Percentiles rank a stretch among this genome's conserved stretches.
Evolutionary conservation across 2,113 vertebrate species (phyloP).

Genomic region (Xiphophorus hellerii): DNA sequence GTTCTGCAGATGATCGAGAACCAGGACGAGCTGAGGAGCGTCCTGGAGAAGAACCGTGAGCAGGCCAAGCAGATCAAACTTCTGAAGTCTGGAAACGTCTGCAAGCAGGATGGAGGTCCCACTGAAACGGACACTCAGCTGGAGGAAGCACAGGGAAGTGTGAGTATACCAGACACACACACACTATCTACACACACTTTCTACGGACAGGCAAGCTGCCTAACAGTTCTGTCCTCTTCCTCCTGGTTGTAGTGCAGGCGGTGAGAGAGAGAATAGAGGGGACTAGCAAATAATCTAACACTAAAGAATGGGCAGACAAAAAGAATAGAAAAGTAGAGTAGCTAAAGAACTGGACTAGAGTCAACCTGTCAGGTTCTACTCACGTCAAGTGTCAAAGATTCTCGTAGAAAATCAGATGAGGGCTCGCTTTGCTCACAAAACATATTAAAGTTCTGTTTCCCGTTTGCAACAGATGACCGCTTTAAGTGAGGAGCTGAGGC

Average conservation of each 20-base stretch:
- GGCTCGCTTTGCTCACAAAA: too few species aligned
- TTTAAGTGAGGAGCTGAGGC: conserved; percentile 44
- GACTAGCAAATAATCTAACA: too few species aligned
- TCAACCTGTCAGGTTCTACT: too few species aligned
- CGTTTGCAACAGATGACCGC: background rate
- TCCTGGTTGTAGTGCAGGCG: background rate
- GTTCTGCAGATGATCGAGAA: conserved; percentile 65
- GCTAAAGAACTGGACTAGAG: too few species aligned
- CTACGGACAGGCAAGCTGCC: background rate
- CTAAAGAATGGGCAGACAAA: too few species aligned
- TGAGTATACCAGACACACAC: conserved; percentile 1
- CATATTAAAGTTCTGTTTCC: background rate
- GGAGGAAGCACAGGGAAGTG: conserved; percentile 29
- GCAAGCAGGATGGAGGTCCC: background rate
- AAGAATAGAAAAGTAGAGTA: too few species aligned
- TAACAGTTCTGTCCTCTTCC: background rate
- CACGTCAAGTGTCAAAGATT: too few species aligned
- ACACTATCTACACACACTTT: too few species aligned
- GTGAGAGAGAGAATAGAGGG: too few species aligned
- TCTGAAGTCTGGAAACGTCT: conserved; percentile 6
- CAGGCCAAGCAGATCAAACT: conserved; percentile 41
- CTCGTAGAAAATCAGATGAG: too few species aligned
- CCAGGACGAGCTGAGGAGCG: conserved; percentile 55
- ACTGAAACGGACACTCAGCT: conserved; percentile 12
- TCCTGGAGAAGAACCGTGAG: conserved; percentile 36